Conservation (phyloP, 2,888 invertebrate genomes). For the Cynaeus angustus region DNA sequence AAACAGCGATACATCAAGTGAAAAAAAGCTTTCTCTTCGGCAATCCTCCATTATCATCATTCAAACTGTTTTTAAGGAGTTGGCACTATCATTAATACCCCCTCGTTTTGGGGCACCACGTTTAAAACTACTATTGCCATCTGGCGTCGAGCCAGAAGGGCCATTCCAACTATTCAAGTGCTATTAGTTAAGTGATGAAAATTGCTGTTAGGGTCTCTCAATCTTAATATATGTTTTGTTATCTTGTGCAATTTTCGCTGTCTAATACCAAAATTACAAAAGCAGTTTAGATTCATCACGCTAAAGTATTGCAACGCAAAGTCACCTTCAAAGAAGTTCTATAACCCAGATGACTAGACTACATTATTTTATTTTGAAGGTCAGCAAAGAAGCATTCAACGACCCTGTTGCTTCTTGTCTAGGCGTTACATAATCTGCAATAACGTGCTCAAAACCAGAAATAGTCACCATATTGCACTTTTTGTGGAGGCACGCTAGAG, state of each 20-base stretch:
- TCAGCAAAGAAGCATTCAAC: slow-evolving; percentile 31
- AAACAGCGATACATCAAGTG: slow-evolving; percentile 6
- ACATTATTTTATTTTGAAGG: slow-evolving; percentile 38
- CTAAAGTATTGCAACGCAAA: slow-evolving; percentile 12
- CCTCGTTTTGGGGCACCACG: slow-evolving; percentile 11
- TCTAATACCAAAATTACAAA: slow-evolving; percentile 19
- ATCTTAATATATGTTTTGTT: slow-evolving; percentile 24
- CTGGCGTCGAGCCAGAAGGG: slow-evolving; percentile 31
- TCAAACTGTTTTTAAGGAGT: slow-evolving; percentile 13
- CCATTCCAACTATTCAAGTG: slow-evolving; percentile 14
- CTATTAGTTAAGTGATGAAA: slow-evolving; percentile 19
- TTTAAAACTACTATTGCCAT: slow-evolving; percentile 18
- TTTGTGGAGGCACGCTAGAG: too few species aligned
- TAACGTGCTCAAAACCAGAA: not conserved
- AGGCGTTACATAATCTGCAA: slow-evolving; percentile 30
- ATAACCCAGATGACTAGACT: slow-evolving; percentile 31
- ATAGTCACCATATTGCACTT: too few species aligned
- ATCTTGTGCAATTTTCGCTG: slow-evolving; percentile 17
- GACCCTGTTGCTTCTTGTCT: slow-evolving; percentile 36
- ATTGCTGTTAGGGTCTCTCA: slow-evolving; percentile 6
- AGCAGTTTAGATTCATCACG: not conserved
- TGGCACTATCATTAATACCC: slow-evolving; percentile 12
- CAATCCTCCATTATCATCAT: not conserved
- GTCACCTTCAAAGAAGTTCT: slow-evolving; percentile 42
- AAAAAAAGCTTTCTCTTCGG: not conserved